These are phyloP conservation scores for Timandra comae DNA, from an alignment of 2,888 invertebrate species.

Conservation along the genomic window DNA sequence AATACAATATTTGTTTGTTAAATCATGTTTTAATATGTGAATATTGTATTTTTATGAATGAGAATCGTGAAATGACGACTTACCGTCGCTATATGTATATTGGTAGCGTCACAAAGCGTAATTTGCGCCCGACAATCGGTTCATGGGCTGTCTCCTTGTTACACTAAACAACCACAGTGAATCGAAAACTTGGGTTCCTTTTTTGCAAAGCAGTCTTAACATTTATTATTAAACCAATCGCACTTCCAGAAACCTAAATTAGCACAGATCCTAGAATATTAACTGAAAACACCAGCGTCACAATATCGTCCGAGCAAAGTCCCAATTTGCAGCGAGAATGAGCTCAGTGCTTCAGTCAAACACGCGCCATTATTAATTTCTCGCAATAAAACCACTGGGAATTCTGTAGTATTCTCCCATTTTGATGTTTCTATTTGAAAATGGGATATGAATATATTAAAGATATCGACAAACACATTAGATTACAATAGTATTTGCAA, in stretches of 20 bases:
- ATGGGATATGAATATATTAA: no score
- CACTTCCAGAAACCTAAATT: constrained; percentile 28
- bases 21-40: constrained; percentile 19
- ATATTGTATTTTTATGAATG: constrained; percentile 37
- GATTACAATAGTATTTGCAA: no score
- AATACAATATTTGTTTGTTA: constrained; percentile 45
- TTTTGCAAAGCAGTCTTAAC: constrained; percentile 37
- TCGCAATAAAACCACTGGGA: constrained; percentile 23
- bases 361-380: constrained; percentile 63
- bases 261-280: constrained; percentile 43
- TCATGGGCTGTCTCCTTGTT: constrained; percentile 40
- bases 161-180: constrained; percentile 29
- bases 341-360: constrained; percentile 46
- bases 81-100: constrained; percentile 31
- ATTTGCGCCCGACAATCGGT: constrained; percentile 40
- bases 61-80: constrained; percentile 34
- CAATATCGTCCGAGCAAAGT: constrained; percentile 49
- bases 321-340: constrained; percentile 60
- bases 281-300: constrained; percentile 39
- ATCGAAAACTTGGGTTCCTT: constrained; percentile 67
- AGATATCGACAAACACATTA: no score
- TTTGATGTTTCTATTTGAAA: constrained; percentile 16
- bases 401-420: constrained; percentile 19
- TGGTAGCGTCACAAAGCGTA: constrained; percentile 34
- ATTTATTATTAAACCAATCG: constrained; percentile 24